phyloP scores from a whole-genome alignment of 2,113 vertebrate species.

The Arvicanthis niloticus region DNA sequence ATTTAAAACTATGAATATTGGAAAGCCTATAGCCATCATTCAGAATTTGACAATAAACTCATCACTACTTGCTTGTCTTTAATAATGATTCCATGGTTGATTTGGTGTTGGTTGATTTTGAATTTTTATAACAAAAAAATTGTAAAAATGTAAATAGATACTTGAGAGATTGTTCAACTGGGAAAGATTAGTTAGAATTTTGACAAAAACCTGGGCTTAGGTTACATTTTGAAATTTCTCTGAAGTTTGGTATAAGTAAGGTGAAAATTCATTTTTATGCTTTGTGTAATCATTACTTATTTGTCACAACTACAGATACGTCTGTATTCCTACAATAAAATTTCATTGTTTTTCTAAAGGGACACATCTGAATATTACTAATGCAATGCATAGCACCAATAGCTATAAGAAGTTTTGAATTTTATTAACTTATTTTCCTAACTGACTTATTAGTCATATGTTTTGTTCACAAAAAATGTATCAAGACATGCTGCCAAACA shows the following conservation, averaged over 20 bases:
- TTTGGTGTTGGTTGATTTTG: not conserved
- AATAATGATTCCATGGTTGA: not conserved
- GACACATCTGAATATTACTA: not conserved
- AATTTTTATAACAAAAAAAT: not conserved
- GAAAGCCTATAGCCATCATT: not conserved
- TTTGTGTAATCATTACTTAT: not conserved
- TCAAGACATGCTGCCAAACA: not conserved
- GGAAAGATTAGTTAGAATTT: not conserved
- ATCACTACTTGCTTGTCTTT: not conserved
- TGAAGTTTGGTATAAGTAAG: conserved; percentile 13
- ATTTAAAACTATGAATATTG: not conserved
- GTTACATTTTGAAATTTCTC: not conserved
- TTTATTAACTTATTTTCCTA: not conserved
- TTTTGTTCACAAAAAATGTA: not conserved
- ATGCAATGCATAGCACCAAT: not conserved
- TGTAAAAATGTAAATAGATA: not conserved
- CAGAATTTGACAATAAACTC: not conserved
- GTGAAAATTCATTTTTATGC: conserved; percentile 11
- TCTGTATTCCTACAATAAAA: not conserved
- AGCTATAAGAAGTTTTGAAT: not conserved
- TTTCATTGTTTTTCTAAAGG: not conserved
- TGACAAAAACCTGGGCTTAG: not conserved
- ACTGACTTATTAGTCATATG: not conserved
- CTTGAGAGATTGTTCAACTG: not conserved
- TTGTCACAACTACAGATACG: not conserved